Evolutionary conservation across 2,113 vertebrate species (phyloP), one percentile per base, ranked within the genome.

Genomic region (crab-eating macaque (Macaca fascicularis)): DNA sequence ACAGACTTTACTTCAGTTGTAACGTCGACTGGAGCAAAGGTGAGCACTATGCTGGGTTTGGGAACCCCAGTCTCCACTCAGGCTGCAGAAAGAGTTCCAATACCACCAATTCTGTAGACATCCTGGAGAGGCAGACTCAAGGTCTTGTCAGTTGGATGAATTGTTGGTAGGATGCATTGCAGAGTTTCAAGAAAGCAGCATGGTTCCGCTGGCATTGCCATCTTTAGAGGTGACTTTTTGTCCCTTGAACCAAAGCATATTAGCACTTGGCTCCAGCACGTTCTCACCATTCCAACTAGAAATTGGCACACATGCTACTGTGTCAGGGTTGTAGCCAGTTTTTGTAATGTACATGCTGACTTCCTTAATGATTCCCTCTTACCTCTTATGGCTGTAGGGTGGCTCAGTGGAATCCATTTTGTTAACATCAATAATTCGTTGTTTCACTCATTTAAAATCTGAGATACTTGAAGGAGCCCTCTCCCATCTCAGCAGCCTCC

Each of bases 361-460:
- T 99, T 99, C 25, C 50, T 86, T 59, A 43, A 80, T 4, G 3
- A 40, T 50, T 61, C 50, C 6, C 55, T 93, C 4, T 0, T 38
- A 30, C 64, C 27, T 84, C 20, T 84, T 84, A 81, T 69, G 23
- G 25, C 38, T 59, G 1, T 70, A 45, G 74, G 9, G 35, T 43
- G 57, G 9, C 57, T 43, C 72, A 76, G 25, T 40, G 14, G 59
- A 91, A 85, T 52, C 38, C 30, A 92, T 48, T 80, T 92, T 45
- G 48, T 45, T 40, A 59, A 75, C 43, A 52, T 9, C 43, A 50
- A 40, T 17, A 48, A 22, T 27, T 20, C 5, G 1, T 57, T 75
- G 78, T 81, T 94, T 93, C 43, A 67, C 35, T 57, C 23, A 86
- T 12, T 50, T 30, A 38, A 69, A 17, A 86, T 14, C 35, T 64